These are phyloP conservation scores for Helicoverpa assulta DNA, from an alignment of 2,888 invertebrate species.

Conservation along the genomic window DNA sequence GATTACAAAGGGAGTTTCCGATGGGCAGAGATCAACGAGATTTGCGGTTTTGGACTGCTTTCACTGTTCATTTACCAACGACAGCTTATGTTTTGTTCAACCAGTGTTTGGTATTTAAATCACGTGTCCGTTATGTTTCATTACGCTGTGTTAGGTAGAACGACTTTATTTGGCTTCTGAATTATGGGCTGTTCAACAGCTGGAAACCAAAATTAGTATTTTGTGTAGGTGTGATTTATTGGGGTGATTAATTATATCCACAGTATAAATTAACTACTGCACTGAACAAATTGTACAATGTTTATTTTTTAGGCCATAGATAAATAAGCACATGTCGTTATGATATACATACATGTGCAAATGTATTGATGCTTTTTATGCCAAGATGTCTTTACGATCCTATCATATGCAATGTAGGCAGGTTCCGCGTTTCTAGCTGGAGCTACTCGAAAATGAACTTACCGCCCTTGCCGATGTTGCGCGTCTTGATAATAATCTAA, in stretches of 20 bases:
- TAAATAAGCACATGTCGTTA: conserved; percentile 19
- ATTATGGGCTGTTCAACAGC: conserved; percentile 4
- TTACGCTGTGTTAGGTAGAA: conserved; percentile 18
- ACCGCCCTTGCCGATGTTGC: conserved; percentile 35
- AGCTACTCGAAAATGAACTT: conserved; percentile 50
- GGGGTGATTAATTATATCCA: conserved; percentile 14
- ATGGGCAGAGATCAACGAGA: conserved; percentile 70
- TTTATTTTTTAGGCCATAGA: conserved; percentile 26
- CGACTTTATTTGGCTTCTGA: conserved; percentile 23
- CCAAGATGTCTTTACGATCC: too few relatives aligned
- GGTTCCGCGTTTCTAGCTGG: conserved; percentile 31
- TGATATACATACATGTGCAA: conserved; percentile 12
- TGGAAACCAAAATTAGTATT: conserved; percentile 11
- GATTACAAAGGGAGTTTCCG: conserved; percentile 64
- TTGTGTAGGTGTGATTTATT: conserved; percentile 5
- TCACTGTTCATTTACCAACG: conserved; percentile 58
- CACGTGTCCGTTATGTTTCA: conserved; percentile 29
- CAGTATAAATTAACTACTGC: conserved; percentile 17
- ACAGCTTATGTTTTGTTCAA: conserved; percentile 48
- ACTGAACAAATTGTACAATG: conserved; percentile 8
- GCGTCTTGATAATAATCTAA: conserved; percentile 62
- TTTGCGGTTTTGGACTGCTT: conserved; percentile 60
- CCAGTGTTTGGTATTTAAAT: conserved; percentile 45
- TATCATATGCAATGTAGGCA: neutral
- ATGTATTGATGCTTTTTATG: too few relatives aligned